phyloP scores from a whole-genome alignment of 2,888 invertebrate genomes.

The Drosophila maculinotata region DNA sequence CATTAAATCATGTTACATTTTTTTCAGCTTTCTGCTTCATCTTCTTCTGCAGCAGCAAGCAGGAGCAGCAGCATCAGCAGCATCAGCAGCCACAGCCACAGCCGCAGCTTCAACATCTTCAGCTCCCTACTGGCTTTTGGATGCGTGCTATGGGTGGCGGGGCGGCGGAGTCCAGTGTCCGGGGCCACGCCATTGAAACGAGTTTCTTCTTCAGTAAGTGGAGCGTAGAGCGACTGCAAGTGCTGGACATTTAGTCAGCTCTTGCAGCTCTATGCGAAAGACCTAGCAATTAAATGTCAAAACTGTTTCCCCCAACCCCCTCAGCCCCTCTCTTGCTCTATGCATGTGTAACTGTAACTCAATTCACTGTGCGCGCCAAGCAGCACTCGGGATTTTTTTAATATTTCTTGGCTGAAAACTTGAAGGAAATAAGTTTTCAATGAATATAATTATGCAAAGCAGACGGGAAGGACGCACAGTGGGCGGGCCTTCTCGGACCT shows the following conservation, averaged over 20 bases:
- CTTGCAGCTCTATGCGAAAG: slow-evolving; percentile 24
- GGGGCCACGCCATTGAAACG: slow-evolving; percentile 53
- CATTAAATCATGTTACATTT: slow-evolving; percentile 86
- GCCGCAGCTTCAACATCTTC: slow-evolving; percentile 60
- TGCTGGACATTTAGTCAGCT: slow-evolving; percentile 59
- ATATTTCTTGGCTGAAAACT: slow-evolving; percentile 61
- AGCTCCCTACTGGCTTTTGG: slow-evolving; percentile 30
- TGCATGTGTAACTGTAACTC: slow-evolving; percentile 65
- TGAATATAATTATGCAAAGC: slow-evolving; percentile 84
- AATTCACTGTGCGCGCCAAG: slow-evolving; percentile 49
- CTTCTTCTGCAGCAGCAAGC: slow-evolving; percentile 27
- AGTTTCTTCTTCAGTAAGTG: slow-evolving; percentile 57
- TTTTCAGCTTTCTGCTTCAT: slow-evolving; percentile 64
- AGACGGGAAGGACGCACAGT: slow-evolving; percentile 46
- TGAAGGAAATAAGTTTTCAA: slow-evolving; percentile 82
- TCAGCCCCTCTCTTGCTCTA: slow-evolving; percentile 25
- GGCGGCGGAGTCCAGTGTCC: slow-evolving; percentile 12
- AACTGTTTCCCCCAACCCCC: slow-evolving; percentile 49
- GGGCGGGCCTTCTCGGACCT: slow-evolving; percentile 35
- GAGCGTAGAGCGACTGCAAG: slow-evolving; percentile 17
- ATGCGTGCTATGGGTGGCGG: neutral
- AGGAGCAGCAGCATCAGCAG: slow-evolving; percentile 19
- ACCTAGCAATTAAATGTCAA: slow-evolving; percentile 74
- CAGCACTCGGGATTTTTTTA: slow-evolving; percentile 41
- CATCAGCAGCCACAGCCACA: slow-evolving; percentile 11